Conservation (phyloP, 2,888 invertebrate genomes). For the Lacanobia oleracea region DNA sequence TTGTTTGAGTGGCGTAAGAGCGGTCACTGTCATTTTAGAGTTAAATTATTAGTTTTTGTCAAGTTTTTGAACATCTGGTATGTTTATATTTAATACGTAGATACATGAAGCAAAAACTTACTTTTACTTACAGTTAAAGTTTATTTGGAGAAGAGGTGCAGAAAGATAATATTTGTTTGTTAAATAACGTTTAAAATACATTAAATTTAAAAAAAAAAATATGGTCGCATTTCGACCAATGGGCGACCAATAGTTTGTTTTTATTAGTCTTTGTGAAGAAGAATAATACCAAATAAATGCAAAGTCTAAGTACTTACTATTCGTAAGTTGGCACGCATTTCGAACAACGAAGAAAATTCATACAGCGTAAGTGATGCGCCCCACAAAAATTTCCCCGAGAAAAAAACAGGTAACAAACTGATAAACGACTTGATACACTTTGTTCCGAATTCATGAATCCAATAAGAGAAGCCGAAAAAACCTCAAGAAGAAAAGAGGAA, state of each 20-base stretch:
- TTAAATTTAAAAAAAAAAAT: no score
- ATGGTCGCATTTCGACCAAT: no score
- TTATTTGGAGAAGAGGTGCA: no score
- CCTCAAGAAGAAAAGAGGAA: constrained; percentile 63
- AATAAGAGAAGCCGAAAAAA: constrained; percentile 66
- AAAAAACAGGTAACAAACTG: constrained; percentile 62
- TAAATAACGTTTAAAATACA: no score
- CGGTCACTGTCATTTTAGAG: background rate
- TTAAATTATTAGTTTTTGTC: background rate
- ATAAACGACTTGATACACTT: constrained; percentile 70
- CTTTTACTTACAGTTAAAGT: no score
- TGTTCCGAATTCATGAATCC: constrained; percentile 68
- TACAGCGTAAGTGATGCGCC: constrained; percentile 41
- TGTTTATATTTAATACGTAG: no score
- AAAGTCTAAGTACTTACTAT: no score
- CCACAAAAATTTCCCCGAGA: constrained; percentile 42
- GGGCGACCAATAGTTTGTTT: background rate
- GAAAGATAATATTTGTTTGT: no score
- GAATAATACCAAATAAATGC: no score
- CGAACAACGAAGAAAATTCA: constrained; percentile 39
- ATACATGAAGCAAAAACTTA: no score
- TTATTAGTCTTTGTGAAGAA: background rate
- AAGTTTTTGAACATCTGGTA: background rate
- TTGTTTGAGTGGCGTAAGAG: constrained; percentile 3
- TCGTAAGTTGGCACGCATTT: background rate